phyloP scores from a whole-genome alignment of 2,113 vertebrate genomes.

The Vidua macroura region DNA sequence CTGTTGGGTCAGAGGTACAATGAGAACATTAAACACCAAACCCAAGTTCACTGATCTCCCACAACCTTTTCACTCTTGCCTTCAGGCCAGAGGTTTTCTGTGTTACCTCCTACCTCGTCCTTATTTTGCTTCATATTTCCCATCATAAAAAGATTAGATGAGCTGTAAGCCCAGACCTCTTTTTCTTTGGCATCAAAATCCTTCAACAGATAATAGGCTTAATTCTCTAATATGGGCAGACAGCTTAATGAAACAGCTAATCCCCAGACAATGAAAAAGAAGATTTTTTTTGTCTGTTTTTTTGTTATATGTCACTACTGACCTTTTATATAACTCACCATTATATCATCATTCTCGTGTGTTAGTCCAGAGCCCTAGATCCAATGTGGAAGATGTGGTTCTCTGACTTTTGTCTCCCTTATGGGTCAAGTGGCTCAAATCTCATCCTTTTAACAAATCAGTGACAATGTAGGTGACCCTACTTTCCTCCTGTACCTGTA shows the following conservation, averaged over 20 bases:
- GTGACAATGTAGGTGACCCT: background rate
- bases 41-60: background rate
- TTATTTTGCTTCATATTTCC: background rate
- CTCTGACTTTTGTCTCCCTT: background rate
- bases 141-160: background rate
- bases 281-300: background rate
- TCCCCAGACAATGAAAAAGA: slow-evolving; percentile 14
- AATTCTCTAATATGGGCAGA: slow-evolving; percentile 38
- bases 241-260: slow-evolving; percentile 49
- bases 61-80: background rate
- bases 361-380: background rate
- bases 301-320: background rate
- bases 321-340: background rate
- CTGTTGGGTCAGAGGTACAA: background rate
- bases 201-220: slow-evolving; percentile 41
- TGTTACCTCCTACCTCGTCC: background rate
- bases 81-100: background rate
- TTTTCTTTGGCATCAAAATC: slow-evolving; percentile 19
- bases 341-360: accelerated
- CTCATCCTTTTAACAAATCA: background rate
- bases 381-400: background rate
- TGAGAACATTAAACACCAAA: background rate
- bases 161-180: background rate
- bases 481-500: background rate
- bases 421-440: background rate